Base-by-base conservation (phyloP, 2,113 vertebrate genomes). In the Donacobius atricapilla region DNA sequence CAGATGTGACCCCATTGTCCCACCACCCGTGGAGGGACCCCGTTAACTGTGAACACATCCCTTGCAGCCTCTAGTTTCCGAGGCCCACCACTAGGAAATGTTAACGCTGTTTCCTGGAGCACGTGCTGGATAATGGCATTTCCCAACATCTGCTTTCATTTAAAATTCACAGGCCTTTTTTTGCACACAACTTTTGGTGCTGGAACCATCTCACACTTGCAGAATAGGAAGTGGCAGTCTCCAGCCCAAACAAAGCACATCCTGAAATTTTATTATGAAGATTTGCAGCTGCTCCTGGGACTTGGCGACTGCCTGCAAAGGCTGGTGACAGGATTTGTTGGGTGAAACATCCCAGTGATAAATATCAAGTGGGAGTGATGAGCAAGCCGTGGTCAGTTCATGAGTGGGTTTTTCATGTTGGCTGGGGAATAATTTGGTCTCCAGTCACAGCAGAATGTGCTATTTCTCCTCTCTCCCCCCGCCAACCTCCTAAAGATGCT, bases 221-320 rank as follows among this genome's bases (percentile, higher is more conserved):
- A 91, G 97, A 96, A 78, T 78, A 75, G 84, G 72, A 94, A 68
- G 79, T 45, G 80, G 85, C 90, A 87, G 57, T 48, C 53, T 97
- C 96, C 97, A 98, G 97, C 98, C 98, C 98, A 98, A 98, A 98
- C 97, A 90, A 70, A 93, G 37, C 19, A 1, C 50, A 58, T 50
- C 87, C 71, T 17, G 13, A 98, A 97, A 97, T 98, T 97, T 98
- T 96, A 92, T 98, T 98, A 96, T 98, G 98, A 98, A 98, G 98
- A 98, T 98, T 97, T 98, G 93, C 98, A 99, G 98, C 98, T 99
- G 98, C 98, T 98, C 97, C 97, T 98, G 98, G 98, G 98, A 98
- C 94, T 94, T 97, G 94, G 87, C 92, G 87, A 96, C 77, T 75
- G 91, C 92, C 96, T 97, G 98, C 98, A 97, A 97, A 97, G 75